Base-by-base conservation (phyloP, 2,888 invertebrate genomes). In the Yponomeuta evonymella region DNA sequence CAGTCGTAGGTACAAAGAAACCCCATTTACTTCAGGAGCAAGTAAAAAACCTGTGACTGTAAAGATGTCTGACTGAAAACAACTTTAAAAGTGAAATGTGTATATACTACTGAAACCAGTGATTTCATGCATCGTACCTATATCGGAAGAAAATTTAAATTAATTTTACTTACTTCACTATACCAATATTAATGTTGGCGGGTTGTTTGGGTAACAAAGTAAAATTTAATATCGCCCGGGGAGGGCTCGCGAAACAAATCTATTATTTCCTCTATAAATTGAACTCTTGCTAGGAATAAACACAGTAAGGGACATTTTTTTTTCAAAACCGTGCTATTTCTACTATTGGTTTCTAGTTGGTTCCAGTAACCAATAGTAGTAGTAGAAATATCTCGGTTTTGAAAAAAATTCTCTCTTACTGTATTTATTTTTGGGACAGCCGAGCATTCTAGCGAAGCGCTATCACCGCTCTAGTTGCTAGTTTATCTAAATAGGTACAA, bases 191-290 rank as follows among this genome's bases (percentile, higher is more conserved):
- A 12, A 67, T 23, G 67, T 36, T 64, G 66, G 72, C 67, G 72
- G 72, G 75, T 73, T 72, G 74, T 74, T 75, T 70, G 71, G 72
- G 67, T 71, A 76, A 72, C 77, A 75, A 75, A 76, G 77, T 75
- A 75, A 75, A 75, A 76, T 75, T 76, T 76, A 76, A 76, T 76
- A 78, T 73, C 71, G 72, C 74, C 74, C 68, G 70, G 75, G 74
- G 76, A 67, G n/a, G 11, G 10, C n/a, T n/a, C 15, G n/a, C 15
- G 33, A 70, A 70, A 43, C n/a, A 64, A 64, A 75, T 73, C 77
- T 79, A 83, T 87, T 86, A 85, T 83, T 83, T 67, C 6, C 23
- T 58, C n/a, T 33, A 67, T 67, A 48, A 67, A 67, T 48, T 67
- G 48, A 67, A 67, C 23, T 67, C 12, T 29, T 9, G 65, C 29